Evolutionary conservation across 2,113 vertebrate species (phyloP).

Genomic region (Eleginops maclovinus): DNA sequence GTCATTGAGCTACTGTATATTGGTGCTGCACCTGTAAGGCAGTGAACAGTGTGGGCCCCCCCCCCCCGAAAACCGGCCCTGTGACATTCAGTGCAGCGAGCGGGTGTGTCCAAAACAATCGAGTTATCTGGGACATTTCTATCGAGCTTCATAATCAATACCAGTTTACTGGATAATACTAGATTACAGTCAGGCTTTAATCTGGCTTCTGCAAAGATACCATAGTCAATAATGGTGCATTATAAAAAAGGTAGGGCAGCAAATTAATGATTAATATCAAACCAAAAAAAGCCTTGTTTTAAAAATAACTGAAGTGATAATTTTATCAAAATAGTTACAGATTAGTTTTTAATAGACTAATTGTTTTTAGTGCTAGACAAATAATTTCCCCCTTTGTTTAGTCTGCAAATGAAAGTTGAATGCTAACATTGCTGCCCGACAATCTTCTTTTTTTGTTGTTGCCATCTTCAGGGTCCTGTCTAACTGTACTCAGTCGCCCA

Average conservation of each 20-base stretch:
- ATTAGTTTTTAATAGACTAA: not conserved
- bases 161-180: constrained; percentile 4
- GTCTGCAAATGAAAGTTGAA: not conserved
- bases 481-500: not conserved
- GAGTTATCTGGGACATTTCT: not conserved
- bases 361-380: not conserved
- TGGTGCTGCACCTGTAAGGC: constrained; percentile 60
- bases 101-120: not conserved
- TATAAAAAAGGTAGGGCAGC: too few relatives aligned
- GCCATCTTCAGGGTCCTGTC: not conserved
- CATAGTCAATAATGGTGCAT: not conserved
- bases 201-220: not conserved
- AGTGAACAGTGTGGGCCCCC: constrained; percentile 47
- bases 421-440: not conserved
- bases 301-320: not conserved
- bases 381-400: not conserved
- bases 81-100: constrained; percentile 67
- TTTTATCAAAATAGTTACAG: not conserved
- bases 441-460: not conserved
- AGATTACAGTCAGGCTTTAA: constrained; percentile 7
- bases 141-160: not conserved
- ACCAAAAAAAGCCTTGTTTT: not conserved
- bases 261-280: not conserved
- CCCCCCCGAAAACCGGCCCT: constrained; percentile 1
- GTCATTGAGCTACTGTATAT: constrained; percentile 4